Evolutionary conservation across 1,140 invertebrate species (phyloP).

Genomic region (Brachionus asplanchnoidis): DNA sequence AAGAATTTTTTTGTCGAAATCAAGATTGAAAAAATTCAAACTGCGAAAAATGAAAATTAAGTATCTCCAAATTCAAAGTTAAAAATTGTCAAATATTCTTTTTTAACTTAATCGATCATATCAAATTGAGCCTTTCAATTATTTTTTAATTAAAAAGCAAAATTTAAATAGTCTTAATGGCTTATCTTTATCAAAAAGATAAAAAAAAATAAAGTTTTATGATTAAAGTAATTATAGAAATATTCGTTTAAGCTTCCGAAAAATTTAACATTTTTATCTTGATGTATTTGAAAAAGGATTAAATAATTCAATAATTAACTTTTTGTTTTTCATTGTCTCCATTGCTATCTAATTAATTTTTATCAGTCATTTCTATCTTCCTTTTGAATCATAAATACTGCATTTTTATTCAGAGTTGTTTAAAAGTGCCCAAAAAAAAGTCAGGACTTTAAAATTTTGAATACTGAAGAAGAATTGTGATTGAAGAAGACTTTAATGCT

Average conservation of each 20-base stretch:
- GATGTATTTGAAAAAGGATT: not conserved
- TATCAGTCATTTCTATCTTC: not conserved
- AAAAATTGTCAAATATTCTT: not conserved
- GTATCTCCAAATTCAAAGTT: not conserved
- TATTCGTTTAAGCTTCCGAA: not conserved
- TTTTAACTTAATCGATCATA: not conserved
- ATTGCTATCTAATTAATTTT: not conserved
- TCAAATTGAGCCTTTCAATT: not conserved
- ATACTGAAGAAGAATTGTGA: too few relatives aligned
- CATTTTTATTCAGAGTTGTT: too few relatives aligned
- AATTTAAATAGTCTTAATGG: not conserved
- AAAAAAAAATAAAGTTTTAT: not conserved
- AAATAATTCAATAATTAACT: not conserved
- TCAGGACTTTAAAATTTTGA: too few relatives aligned
- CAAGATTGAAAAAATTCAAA: too few relatives aligned
- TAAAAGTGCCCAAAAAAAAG: too few relatives aligned
- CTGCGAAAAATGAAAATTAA: not conserved
- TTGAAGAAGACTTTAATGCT: too few relatives aligned
- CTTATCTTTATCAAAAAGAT: not conserved
- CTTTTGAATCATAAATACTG: not conserved
- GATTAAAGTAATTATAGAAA: not conserved
- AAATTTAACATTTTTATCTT: not conserved
- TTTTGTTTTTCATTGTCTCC: not conserved
- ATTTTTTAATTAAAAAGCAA: not conserved
- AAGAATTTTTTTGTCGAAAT: too few relatives aligned